phyloP scores from a whole-genome alignment of 2,797 vertebrate genomes.

The Poeciliopsis turneri region DNA sequence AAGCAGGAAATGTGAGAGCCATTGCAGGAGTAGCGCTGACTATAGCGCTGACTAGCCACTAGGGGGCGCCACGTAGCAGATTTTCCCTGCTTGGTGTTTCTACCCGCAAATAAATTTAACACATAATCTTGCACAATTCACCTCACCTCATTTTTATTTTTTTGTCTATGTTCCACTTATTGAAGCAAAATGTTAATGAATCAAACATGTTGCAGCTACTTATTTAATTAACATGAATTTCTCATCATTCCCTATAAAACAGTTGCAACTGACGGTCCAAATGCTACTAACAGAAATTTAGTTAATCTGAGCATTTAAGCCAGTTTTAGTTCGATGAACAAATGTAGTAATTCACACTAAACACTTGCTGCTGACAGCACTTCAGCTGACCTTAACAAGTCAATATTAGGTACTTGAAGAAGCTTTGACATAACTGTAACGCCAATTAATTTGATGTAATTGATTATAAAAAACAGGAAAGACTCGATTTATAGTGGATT shows the following conservation, averaged over 20 bases:
- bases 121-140: background rate
- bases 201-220: background rate
- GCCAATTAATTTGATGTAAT: background rate
- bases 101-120: background rate
- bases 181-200: background rate
- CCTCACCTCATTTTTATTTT: background rate
- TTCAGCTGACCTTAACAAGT: no score
- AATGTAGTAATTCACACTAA: no score
- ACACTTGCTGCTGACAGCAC: no score
- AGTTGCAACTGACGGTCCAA: no score
- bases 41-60: constrained; percentile 31
- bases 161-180: background rate
- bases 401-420: background rate
- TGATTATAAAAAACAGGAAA: no score
- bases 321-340: no score
- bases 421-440: background rate
- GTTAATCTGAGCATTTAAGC: no score
- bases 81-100: background rate
- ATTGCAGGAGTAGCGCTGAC: background rate
- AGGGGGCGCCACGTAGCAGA: constrained; percentile 47
- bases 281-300: no score
- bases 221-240: background rate
- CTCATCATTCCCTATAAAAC: background rate
- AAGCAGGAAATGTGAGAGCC: background rate
- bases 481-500: background rate